phyloP scores from a whole-genome alignment of 2,888 invertebrate species.

The Acanthoscelides obtectus region DNA sequence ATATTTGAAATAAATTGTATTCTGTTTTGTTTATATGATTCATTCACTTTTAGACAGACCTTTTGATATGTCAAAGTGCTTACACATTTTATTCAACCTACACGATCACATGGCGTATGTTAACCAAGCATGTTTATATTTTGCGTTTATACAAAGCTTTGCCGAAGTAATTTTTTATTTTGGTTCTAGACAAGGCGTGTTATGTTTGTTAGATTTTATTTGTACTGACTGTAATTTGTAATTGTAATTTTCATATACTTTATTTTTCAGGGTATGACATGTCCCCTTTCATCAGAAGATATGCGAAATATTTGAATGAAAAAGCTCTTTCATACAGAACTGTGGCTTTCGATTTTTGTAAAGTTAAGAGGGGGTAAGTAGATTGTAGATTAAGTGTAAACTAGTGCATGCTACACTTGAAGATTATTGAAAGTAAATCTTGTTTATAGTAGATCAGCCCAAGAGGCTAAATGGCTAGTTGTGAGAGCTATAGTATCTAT shows the following conservation, averaged over 20 bases:
- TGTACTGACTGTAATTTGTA: too few relatives aligned
- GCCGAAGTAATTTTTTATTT: not conserved
- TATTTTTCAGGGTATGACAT: slow-evolving; percentile 45
- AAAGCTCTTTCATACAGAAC: slow-evolving; percentile 98
- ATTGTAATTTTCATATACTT: slow-evolving; percentile 5
- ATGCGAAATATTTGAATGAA: slow-evolving; percentile 97
- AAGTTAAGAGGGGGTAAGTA: slow-evolving; percentile 92
- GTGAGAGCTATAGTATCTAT: too few relatives aligned
- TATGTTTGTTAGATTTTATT: slow-evolving; percentile 10
- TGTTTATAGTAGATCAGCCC: too few relatives aligned
- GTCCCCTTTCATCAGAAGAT: slow-evolving; percentile 96
- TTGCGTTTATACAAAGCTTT: not conserved
- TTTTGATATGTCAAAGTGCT: too few relatives aligned
- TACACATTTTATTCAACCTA: not conserved
- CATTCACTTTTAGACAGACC: too few relatives aligned
- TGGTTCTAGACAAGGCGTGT: not conserved
- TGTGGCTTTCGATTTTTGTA: slow-evolving; percentile 99
- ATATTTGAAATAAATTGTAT: too few relatives aligned
- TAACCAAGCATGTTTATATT: slow-evolving; percentile 1
- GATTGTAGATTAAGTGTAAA: not conserved
- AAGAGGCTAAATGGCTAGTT: too few relatives aligned
- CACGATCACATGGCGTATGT: not conserved
- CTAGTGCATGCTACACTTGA: not conserved
- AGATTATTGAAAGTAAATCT: not conserved
- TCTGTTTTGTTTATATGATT: too few relatives aligned